Percentiles rank a stretch among this genome's conserved stretches.
Evolutionary conservation across 2,113 vertebrate genomes (phyloP).

Genomic region (Sebastes fasciatus): DNA sequence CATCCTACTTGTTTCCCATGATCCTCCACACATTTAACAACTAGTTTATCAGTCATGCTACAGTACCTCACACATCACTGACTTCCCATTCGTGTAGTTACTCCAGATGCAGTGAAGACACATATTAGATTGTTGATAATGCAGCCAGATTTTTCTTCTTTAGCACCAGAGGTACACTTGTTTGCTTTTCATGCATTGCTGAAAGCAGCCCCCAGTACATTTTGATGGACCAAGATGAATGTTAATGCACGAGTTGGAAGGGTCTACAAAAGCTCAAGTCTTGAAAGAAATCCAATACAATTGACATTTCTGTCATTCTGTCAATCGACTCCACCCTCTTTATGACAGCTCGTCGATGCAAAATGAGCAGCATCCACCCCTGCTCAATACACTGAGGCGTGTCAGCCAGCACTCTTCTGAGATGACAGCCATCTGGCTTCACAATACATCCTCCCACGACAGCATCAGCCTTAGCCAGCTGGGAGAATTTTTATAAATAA

Average conservation of each 20-base stretch:
- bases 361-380: constrained; percentile 37
- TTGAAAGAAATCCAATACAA: constrained; percentile 20
- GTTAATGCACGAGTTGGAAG: background rate
- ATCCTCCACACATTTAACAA: background rate
- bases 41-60: background rate
- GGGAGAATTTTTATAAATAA: background rate
- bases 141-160: background rate
- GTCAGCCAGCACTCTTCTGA: constrained; percentile 35
- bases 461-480: constrained; percentile 16
- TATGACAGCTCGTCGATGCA: constrained; percentile 59
- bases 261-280: constrained; percentile 26
- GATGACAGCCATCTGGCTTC: constrained; percentile 54
- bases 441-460: constrained; percentile 60
- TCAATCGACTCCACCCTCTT: constrained; percentile 61
- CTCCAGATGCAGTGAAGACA: background rate
- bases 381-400: constrained; percentile 39
- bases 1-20: background rate
- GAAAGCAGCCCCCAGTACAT: background rate
- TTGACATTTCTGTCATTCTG: constrained; percentile 55
- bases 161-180: background rate
- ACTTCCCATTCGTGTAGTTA: background rate
- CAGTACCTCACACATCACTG: background rate
- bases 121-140: background rate
- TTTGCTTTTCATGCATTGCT: constrained; percentile 3
- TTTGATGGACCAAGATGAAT: constrained; percentile 13